These are phyloP conservation scores for Heliconius hortense DNA, from an alignment of 2,888 invertebrate species.

Conservation along the genomic window DNA sequence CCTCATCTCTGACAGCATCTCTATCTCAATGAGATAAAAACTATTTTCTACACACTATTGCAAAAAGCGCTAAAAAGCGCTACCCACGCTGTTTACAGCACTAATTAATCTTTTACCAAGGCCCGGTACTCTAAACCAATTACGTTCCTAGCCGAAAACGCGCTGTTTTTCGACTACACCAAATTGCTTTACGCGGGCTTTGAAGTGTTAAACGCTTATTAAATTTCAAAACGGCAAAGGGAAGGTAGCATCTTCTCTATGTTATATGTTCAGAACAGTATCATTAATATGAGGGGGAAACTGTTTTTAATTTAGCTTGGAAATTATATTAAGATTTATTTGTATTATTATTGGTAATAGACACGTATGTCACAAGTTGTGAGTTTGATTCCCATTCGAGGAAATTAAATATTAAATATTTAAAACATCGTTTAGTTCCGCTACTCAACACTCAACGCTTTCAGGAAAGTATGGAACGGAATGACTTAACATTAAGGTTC, in stretches of 20 bases:
- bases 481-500: too few species aligned
- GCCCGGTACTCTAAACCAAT: conserved; percentile 73
- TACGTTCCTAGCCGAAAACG: conserved; percentile 73
- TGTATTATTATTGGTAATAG: background rate
- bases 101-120: conserved; percentile 76
- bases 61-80: conserved; percentile 61
- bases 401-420: too few species aligned
- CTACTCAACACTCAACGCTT: too few species aligned
- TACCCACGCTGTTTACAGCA: conserved; percentile 67
- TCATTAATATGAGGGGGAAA: conserved; percentile 28
- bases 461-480: too few species aligned
- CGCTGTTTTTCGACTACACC: conserved; percentile 75
- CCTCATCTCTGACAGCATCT: background rate
- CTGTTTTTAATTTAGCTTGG: conserved; percentile 32
- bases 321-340: conserved; percentile 15
- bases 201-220: conserved; percentile 80
- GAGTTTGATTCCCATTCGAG: too few species aligned
- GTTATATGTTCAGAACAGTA: conserved; percentile 31
- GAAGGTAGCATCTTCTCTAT: conserved; percentile 49
- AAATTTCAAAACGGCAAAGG: conserved; percentile 74
- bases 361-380: too few species aligned
- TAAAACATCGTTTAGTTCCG: too few species aligned
- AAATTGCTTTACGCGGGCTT: conserved; percentile 77
- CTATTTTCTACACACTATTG: conserved; percentile 43
- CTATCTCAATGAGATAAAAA: conserved; percentile 40